These are phyloP conservation scores for Holotrichia oblita DNA, from an alignment of 1,140 invertebrate genomes.

Conservation along the genomic window DNA sequence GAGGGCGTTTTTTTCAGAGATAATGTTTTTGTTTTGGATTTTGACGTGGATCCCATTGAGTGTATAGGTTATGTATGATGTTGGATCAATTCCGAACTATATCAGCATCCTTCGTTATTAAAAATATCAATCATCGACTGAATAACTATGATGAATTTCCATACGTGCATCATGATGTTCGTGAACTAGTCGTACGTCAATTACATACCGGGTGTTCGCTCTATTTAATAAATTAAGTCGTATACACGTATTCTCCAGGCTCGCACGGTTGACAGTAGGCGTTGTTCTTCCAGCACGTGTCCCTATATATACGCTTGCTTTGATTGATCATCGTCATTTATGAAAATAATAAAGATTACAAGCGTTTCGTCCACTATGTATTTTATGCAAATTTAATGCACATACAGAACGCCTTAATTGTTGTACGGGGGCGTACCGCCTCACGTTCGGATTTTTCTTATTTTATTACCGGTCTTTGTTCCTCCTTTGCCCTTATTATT, in stretches of 20 bases:
- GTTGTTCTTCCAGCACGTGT: neutral
- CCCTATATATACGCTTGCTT: conserved; percentile 8
- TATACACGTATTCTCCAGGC: no score
- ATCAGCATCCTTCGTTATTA: no score
- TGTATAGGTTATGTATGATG: no score
- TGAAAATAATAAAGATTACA: no score
- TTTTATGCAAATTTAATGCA: conserved; percentile 24
- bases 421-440: neutral
- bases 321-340: conserved; percentile 21
- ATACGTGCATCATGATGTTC: neutral
- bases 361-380: neutral
- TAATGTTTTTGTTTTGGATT: neutral
- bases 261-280: neutral
- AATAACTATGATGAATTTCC: neutral
- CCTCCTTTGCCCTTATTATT: neutral
- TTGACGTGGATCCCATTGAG: no score
- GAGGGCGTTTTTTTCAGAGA: neutral
- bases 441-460: no score
- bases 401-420: neutral
- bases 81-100: no score
- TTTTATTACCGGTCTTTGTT: neutral
- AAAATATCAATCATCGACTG: neutral
- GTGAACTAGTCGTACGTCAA: neutral
- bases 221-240: conserved; percentile 23
- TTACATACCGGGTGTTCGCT: conserved; percentile 20